phyloP scores from a whole-genome alignment of 2,113 vertebrate species.

The Cygnus atratus region DNA sequence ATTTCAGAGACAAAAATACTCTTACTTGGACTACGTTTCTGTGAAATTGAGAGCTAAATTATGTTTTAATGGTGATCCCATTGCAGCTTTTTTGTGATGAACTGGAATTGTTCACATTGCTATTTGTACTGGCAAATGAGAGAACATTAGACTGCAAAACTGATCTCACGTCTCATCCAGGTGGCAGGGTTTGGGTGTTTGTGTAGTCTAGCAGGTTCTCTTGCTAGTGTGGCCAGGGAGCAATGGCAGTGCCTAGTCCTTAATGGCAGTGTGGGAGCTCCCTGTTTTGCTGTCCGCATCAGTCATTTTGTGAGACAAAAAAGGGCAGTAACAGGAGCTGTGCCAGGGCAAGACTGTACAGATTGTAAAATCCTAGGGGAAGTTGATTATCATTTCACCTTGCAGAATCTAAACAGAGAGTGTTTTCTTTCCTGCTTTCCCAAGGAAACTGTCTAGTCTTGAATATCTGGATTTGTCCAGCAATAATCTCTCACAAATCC shows the following conservation, averaged over 20 bases:
- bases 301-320: background rate
- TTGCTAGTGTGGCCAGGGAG: background rate
- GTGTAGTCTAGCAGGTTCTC: background rate
- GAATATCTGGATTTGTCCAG: constrained; percentile 97
- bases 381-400: background rate
- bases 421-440: constrained; percentile 48
- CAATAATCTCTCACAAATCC: constrained; percentile 92
- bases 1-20: background rate
- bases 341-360: background rate
- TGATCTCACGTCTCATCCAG: background rate
- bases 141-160: background rate
- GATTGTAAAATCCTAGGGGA: background rate
- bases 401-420: constrained; percentile 10
- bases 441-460: constrained; percentile 89
- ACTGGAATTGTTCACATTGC: background rate
- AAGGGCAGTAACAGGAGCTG: background rate
- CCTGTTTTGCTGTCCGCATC: background rate
- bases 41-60: background rate
- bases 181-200: background rate
- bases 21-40: background rate
- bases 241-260: background rate
- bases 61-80: background rate
- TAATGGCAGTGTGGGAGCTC: background rate
- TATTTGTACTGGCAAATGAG: background rate
- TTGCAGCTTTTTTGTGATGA: background rate